phyloP scores from a whole-genome alignment of 2,888 invertebrate genomes.

The Ligdia adustata region DNA sequence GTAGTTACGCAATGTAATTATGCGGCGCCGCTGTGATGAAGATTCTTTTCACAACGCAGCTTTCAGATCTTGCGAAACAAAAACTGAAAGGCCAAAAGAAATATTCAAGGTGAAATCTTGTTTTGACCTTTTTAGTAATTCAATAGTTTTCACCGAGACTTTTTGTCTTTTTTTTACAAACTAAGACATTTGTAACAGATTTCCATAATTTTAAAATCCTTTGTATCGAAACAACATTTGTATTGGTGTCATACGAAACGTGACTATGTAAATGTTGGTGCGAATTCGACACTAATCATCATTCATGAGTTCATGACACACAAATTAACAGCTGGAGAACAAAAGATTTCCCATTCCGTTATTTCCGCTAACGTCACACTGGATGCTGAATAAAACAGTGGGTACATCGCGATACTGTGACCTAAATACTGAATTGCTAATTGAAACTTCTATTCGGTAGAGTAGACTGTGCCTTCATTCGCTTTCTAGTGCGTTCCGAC shows the following conservation, averaged over 20 bases:
- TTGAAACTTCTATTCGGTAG: slow-evolving; percentile 32
- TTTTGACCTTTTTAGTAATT: slow-evolving; percentile 12
- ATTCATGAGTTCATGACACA: slow-evolving; percentile 54
- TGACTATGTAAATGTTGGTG: slow-evolving; percentile 29
- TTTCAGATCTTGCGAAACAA: slow-evolving; percentile 17
- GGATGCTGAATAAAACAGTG: slow-evolving; percentile 52
- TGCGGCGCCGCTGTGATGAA: slow-evolving; percentile 27
- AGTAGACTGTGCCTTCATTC: not conserved
- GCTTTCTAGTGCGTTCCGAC: not conserved
- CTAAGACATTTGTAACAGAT: not conserved
- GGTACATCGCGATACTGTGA: slow-evolving; percentile 44
- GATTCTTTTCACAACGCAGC: slow-evolving; percentile 28
- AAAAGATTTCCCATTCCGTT: slow-evolving; percentile 56
- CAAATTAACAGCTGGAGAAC: slow-evolving; percentile 54
- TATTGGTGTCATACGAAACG: slow-evolving; percentile 21
- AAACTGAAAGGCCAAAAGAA: slow-evolving; percentile 6
- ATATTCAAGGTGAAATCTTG: slow-evolving; percentile 19
- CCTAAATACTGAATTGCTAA: slow-evolving; percentile 47
- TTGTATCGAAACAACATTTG: slow-evolving; percentile 5
- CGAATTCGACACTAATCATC: slow-evolving; percentile 46
- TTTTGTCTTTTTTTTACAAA: not conserved
- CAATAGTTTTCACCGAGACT: slow-evolving; percentile 5
- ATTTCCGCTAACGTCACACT: slow-evolving; percentile 59
- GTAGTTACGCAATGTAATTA: slow-evolving; percentile 35
- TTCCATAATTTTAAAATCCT: slow-evolving; percentile 2